A percentile compares a stretch with the other conserved stretches of the same genome.
Conservation (phyloP, 2,113 vertebrate species). For the Lepus europaeus region DNA sequence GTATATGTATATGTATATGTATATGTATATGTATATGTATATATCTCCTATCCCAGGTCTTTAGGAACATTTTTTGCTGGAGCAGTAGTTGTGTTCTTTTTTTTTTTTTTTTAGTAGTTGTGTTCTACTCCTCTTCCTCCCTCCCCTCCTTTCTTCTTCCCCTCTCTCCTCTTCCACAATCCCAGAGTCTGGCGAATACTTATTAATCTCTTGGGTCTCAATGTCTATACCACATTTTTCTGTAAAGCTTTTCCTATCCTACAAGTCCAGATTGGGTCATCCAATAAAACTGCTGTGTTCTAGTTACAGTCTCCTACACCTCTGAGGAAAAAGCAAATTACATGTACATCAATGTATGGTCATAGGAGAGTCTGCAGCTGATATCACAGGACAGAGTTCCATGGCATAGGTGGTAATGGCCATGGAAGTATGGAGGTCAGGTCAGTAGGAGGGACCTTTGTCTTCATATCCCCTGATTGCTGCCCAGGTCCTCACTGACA, state of each 20-base stretch:
- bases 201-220: background rate
- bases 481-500: background rate
- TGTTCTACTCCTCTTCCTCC: background rate
- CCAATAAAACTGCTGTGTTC: background rate
- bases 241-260: background rate
- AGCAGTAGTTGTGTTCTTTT: background rate
- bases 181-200: background rate
- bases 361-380: background rate
- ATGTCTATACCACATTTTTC: background rate
- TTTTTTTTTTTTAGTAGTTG: background rate
- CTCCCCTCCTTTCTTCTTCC: background rate
- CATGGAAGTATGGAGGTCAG: too few species aligned
- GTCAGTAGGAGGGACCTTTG: background rate
- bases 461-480: too few species aligned
- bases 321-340: background rate
- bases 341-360: background rate
- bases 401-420: background rate
- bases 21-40: too few species aligned
- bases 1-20: too few species aligned
- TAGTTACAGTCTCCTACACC: background rate
- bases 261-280: background rate
- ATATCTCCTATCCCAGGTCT: too few species aligned
- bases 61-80: background rate
- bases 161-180: background rate
- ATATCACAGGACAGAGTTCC: background rate